Percentiles rank a stretch among this genome's conserved stretches.
phyloP scores from a whole-genome alignment of 2,797 vertebrate genomes.

The Chrosomus eos region DNA sequence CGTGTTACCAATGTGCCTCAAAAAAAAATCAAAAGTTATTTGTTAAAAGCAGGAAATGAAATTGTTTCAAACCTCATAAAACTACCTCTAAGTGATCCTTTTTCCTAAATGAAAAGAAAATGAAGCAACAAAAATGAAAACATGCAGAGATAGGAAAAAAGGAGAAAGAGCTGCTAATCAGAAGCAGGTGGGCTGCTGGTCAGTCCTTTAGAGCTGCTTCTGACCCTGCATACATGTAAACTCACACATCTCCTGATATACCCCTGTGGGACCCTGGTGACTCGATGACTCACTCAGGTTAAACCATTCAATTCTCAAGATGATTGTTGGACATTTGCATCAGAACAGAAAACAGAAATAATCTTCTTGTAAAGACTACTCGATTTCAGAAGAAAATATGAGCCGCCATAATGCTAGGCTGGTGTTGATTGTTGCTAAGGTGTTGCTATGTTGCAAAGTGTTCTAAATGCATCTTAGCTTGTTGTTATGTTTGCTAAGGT shows the following conservation, averaged over 20 bases:
- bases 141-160: conserved; percentile 46
- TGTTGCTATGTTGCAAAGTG: neutral
- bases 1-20: neutral
- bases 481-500: neutral
- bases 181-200: conserved; percentile 59
- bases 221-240: conserved; percentile 57
- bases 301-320: conserved; percentile 42
- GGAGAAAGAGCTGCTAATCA: conserved; percentile 54
- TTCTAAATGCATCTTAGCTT: neutral
- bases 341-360: conserved; percentile 34
- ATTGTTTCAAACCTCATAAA: conserved; percentile 55
- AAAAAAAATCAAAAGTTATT: conserved; percentile 23
- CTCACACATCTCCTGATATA: conserved; percentile 61
- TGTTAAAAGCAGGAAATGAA: conserved; percentile 59
- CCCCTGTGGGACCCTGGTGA: conserved; percentile 42
- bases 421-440: neutral
- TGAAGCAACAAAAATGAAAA: conserved; percentile 49
- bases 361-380: neutral
- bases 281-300: conserved; percentile 39
- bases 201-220: conserved; percentile 46
- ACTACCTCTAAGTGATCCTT: conserved; percentile 47
- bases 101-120: conserved; percentile 48
- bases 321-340: conserved; percentile 29
- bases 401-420: neutral
- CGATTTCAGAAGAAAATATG: neutral